Evolutionary conservation across 2,888 invertebrate genomes (phyloP).

Genomic region (Eupithecia inturbata): DNA sequence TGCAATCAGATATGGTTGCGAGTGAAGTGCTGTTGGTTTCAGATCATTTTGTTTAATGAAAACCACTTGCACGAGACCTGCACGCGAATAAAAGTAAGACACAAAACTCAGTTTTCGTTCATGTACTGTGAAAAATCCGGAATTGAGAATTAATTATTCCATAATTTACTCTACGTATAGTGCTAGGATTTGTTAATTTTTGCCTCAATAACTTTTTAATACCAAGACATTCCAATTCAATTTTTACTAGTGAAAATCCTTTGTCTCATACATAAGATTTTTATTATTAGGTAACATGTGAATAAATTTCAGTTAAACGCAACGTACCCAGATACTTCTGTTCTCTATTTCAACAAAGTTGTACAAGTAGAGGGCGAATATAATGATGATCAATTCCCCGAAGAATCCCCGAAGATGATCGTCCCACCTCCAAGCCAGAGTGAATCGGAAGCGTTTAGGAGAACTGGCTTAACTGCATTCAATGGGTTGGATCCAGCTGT

Average conservation of each 20-base stretch:
- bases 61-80: not conserved
- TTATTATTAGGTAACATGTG: not conserved
- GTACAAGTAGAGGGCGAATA: not conserved
- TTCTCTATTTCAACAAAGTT: not conserved
- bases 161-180: not conserved
- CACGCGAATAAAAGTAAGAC: not conserved
- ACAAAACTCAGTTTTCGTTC: not conserved
- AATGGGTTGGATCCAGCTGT: not conserved
- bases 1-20: not conserved
- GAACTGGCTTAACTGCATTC: not conserved
- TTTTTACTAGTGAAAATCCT: not conserved
- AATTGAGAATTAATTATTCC: not conserved
- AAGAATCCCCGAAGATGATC: not conserved
- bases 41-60: not conserved
- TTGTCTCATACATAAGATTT: not conserved
- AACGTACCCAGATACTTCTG: constrained; percentile 1
- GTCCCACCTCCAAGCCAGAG: not conserved
- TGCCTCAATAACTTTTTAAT: not conserved
- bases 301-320: constrained; percentile 8
- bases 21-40: not conserved
- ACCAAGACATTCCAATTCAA: not conserved
- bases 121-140: not conserved
- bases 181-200: not conserved
- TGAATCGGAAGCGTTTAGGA: not conserved
- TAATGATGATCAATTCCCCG: not conserved